Conservation (phyloP, 2,797 vertebrate genomes). For the Sphaeramia orbicularis region DNA sequence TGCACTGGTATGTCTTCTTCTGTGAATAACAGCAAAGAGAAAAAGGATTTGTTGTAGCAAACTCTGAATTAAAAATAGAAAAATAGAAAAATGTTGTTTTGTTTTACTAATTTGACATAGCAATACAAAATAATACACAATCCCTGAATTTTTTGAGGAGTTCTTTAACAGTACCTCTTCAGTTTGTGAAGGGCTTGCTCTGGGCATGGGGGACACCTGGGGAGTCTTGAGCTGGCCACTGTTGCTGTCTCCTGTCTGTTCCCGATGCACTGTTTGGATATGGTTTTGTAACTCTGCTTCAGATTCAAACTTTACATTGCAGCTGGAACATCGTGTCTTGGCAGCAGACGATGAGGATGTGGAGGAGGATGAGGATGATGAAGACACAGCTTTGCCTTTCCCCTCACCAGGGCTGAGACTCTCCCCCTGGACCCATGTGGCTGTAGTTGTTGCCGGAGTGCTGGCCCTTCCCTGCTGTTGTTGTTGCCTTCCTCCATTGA, state of each 20-base stretch:
- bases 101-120: background rate
- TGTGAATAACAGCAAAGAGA: conserved; percentile 76
- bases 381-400: conserved; percentile 91
- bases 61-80: background rate
- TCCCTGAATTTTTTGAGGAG: background rate
- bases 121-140: background rate
- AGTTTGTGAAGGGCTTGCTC: conserved; percentile 96
- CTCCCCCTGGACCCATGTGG: conserved; percentile 90
- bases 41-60: conserved; percentile 7
- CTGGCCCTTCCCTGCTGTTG: conserved; percentile 73
- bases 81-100: background rate
- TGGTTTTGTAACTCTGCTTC: conserved; percentile 97
- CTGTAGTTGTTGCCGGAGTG: conserved; percentile 76
- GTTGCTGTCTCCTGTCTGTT: conserved; percentile 91
- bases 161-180: conserved; percentile 90
- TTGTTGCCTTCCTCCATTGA: conserved; percentile 85
- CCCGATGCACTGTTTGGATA: conserved; percentile 94
- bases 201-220: conserved; percentile 97
- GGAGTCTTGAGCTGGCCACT: conserved; percentile 93
- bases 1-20: conserved; percentile 99
- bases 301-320: conserved; percentile 99
- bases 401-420: conserved; percentile 90
- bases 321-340: conserved; percentile 97
- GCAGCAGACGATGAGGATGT: conserved; percentile 84
- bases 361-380: conserved; percentile 87